Percentiles rank a stretch among this genome's conserved stretches.
Evolutionary conservation across 2,113 vertebrate species (phyloP).

Genomic region (Myotis lucifugus): DNA sequence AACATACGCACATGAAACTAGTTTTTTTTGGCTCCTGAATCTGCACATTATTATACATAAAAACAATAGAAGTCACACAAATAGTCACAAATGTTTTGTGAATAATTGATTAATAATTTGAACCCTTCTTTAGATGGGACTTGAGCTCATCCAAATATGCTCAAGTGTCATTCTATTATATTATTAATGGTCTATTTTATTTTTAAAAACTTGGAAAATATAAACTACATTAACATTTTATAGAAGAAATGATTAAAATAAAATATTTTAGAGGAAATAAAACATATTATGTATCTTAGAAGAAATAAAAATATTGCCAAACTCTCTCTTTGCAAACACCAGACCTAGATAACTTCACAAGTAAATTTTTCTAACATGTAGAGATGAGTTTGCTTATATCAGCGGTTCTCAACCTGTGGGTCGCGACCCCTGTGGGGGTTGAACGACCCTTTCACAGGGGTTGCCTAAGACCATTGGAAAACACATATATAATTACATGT

Average conservation of each 20-base stretch:
- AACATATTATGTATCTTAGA: background rate
- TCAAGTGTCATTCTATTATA: background rate
- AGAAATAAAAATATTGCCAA: background rate
- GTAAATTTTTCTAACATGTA: background rate
- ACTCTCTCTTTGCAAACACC: background rate
- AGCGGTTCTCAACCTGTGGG: no score
- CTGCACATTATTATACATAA: background rate
- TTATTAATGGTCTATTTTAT: background rate
- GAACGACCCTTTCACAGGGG: no score
- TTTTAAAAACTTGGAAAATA: background rate
- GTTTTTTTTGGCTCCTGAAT: background rate
- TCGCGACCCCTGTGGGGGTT: no score
- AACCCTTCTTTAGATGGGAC: background rate
- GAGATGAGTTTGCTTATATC: background rate
- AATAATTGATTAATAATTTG: background rate
- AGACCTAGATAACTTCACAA: background rate
- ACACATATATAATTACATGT: no score
- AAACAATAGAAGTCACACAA: background rate
- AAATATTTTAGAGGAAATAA: slow-evolving; percentile 43
- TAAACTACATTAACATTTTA: background rate
- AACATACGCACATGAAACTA: background rate
- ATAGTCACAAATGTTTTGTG: background rate
- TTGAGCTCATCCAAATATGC: background rate
- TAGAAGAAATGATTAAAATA: background rate
- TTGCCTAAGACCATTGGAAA: no score